Evolutionary conservation across 1,140 invertebrate species (phyloP).

Genomic region (Paralvinella palmiformis): DNA sequence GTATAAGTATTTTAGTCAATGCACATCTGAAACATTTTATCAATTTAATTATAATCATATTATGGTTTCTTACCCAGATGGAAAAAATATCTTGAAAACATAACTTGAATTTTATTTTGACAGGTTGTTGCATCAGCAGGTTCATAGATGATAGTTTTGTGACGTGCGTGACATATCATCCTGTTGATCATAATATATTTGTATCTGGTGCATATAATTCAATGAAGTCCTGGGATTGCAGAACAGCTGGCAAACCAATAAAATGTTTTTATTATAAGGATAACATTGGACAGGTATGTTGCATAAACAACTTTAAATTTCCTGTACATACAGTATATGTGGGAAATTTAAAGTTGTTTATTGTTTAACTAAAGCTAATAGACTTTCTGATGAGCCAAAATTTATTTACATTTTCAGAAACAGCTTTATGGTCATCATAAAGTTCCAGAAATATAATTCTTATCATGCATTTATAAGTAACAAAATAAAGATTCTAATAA

Average conservation of each 20-base stretch:
- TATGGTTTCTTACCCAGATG: background rate
- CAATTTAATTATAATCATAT: background rate
- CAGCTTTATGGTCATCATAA: background rate
- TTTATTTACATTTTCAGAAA: background rate
- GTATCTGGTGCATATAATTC: constrained; percentile 34
- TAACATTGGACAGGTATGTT: constrained; percentile 39
- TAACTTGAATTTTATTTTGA: background rate
- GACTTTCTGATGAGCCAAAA: background rate
- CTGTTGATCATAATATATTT: constrained; percentile 29
- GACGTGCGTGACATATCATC: constrained; percentile 34
- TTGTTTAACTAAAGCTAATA: background rate
- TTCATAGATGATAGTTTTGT: constrained; percentile 27
- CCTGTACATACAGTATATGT: background rate
- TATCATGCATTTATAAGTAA: no score
- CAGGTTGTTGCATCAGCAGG: constrained; percentile 2
- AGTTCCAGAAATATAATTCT: background rate
- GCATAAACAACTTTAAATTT: constrained; percentile 1
- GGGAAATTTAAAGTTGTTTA: background rate
- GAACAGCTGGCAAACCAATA: constrained; percentile 27
- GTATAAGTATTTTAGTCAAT: background rate
- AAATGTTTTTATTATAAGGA: constrained; percentile 38
- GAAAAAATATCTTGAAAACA: background rate
- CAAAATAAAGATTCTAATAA: no score
- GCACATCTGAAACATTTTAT: background rate
- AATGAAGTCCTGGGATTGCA: constrained; percentile 37